phyloP scores from a whole-genome alignment of 2,113 vertebrate genomes.

The Bambusicola thoracicus region DNA sequence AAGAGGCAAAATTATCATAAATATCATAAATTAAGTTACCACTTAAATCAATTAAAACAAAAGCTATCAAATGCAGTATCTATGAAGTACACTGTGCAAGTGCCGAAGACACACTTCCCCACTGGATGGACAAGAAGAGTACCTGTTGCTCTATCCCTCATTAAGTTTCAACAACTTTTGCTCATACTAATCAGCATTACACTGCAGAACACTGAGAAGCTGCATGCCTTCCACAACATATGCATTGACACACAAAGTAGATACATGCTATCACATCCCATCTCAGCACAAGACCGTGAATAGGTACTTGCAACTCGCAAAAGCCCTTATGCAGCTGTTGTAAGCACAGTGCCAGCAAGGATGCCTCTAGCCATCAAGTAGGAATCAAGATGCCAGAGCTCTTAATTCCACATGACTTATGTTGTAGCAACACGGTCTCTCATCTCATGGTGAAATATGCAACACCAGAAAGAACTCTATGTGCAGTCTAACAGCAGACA shows the following conservation, averaged over 20 bases:
- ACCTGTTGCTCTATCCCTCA: neutral
- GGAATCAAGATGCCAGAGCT: neutral
- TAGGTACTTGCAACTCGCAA: neutral
- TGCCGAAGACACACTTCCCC: neutral
- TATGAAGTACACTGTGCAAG: neutral
- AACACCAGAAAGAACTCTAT: neutral
- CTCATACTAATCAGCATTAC: neutral
- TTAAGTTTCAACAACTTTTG: neutral
- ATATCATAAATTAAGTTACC: neutral
- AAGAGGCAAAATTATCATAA: neutral
- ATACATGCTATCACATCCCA: accelerated
- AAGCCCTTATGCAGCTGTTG: neutral
- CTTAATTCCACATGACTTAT: neutral
- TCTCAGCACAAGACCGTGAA: accelerated
- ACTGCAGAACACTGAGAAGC: neutral
- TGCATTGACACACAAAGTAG: accelerated
- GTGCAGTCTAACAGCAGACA: neutral
- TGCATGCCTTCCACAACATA: neutral
- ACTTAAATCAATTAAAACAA: neutral
- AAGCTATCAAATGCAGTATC: neutral
- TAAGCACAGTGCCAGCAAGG: neutral
- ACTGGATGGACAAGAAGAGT: neutral
- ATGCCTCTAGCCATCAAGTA: neutral
- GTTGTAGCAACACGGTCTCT: neutral
- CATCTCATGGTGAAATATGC: neutral